Percentiles rank a stretch among this genome's conserved stretches.
These are phyloP conservation scores for Epinephelus coioides DNA, from an alignment of 2,797 vertebrate species.

Conservation along the genomic window DNA sequence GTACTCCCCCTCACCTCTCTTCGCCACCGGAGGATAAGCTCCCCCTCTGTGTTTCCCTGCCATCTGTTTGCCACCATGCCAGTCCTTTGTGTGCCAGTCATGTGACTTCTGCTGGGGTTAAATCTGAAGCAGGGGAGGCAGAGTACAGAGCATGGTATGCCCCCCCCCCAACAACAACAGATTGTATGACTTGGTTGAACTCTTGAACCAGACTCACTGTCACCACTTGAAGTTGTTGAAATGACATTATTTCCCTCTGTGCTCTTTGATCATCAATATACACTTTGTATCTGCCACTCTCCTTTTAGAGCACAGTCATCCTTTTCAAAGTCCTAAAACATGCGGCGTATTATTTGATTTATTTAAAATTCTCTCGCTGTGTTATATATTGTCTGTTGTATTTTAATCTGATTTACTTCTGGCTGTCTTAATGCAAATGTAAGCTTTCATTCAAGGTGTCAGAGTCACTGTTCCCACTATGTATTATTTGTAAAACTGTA, in stretches of 20 bases:
- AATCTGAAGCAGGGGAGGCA: constrained; percentile 10
- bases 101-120: constrained; percentile 33
- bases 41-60: constrained; percentile 27
- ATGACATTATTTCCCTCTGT: not conserved
- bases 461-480: not conserved
- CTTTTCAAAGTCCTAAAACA: not conserved
- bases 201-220: constrained; percentile 44
- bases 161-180: constrained; percentile 8
- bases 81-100: constrained; percentile 54
- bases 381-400: not conserved
- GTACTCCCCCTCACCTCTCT: not conserved
- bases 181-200: constrained; percentile 33
- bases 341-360: not conserved
- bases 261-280: constrained; percentile 10
- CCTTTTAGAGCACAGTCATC: not conserved
- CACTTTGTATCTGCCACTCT: not conserved
- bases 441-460: not conserved
- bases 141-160: constrained; percentile 18
- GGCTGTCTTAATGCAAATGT: not conserved
- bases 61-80: constrained; percentile 32
- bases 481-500: not conserved
- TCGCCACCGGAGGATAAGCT: no score
- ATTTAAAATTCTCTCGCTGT: not conserved
- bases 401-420: not conserved
- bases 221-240: constrained; percentile 21